These are phyloP conservation scores for Stenopsyche tienmushanensis DNA, from an alignment of 1,140 invertebrate species.

Conservation along the genomic window DNA sequence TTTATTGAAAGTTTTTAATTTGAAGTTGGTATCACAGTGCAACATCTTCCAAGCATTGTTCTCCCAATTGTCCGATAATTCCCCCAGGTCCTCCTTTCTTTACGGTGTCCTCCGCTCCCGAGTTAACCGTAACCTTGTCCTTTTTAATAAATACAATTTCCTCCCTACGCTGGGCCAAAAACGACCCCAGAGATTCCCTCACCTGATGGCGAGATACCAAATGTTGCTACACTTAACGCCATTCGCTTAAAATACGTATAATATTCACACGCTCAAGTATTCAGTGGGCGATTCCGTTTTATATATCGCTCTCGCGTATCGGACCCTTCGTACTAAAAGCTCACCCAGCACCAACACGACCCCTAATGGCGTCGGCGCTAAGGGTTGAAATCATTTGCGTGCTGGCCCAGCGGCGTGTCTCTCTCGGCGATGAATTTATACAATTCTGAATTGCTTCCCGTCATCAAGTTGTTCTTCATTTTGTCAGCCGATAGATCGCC, in stretches of 20 bases:
- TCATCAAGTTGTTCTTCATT: conserved; percentile 23
- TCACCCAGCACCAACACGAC: too few species aligned
- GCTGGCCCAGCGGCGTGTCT: not conserved
- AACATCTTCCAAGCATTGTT: not conserved
- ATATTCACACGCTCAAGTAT: conserved; percentile 23
- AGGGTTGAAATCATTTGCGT: conserved; percentile 2
- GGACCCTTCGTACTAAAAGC: not conserved
- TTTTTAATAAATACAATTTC: conserved; percentile 21
- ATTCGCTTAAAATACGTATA: conserved; percentile 24
- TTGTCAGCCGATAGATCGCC: conserved; percentile 6
- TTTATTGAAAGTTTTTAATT: too few species aligned
- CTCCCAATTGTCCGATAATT: not conserved
- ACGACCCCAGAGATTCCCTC: conserved; percentile 15
- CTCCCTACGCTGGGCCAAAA: not conserved
- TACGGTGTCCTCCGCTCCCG: not conserved
- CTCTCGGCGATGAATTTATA: conserved; percentile 2
- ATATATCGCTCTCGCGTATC: conserved; percentile 6
- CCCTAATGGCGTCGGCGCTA: not conserved
- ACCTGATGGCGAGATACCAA: conserved; percentile 19
- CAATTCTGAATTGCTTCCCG: conserved; percentile 14
- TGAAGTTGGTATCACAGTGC: too few species aligned
- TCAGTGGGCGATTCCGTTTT: conserved; percentile 21
- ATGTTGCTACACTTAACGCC: conserved; percentile 27
- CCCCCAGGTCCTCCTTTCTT: not conserved
- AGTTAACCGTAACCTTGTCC: not conserved